These are phyloP conservation scores for Hyphantria cunea DNA, from an alignment of 1,140 invertebrate genomes.

Conservation along the genomic window DNA sequence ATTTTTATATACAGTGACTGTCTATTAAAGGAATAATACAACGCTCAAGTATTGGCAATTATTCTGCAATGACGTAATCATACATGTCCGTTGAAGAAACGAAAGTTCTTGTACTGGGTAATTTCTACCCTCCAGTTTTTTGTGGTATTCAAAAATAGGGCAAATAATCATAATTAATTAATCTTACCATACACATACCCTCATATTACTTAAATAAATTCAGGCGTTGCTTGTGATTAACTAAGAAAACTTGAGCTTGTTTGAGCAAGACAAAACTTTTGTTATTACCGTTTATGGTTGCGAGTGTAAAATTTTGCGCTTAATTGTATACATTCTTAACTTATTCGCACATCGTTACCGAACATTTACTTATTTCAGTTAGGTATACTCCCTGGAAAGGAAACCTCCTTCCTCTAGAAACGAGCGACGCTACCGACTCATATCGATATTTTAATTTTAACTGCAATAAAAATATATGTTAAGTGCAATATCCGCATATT, in stretches of 20 bases:
- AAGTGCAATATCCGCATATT: neutral
- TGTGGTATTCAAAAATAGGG: no score
- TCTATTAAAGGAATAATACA: no score
- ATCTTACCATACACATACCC: no score
- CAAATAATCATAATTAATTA: no score
- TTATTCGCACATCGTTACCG: conserved; percentile 32
- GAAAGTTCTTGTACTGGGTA: no score
- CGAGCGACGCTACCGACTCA: conserved; percentile 11
- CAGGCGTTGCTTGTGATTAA: conserved; percentile 56
- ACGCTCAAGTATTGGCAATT: no score
- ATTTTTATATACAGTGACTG: neutral
- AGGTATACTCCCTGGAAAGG: conserved; percentile 18
- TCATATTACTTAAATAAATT: conserved; percentile 30
- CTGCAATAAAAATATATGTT: neutral
- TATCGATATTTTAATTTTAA: conserved; percentile 22
- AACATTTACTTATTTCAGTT: conserved; percentile 39
- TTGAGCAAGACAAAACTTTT: conserved; percentile 53
- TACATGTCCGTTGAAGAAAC: no score
- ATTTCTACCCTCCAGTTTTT: no score
- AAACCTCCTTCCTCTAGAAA: conserved; percentile 11
- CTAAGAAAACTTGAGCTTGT: conserved; percentile 53
- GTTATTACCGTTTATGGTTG: conserved; percentile 56
- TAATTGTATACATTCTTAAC: conserved; percentile 48
- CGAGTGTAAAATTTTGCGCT: conserved; percentile 51
- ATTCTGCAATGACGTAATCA: no score